A percentile compares a stretch with the other conserved stretches of the same genome.
Conservation (phyloP, 2,797 vertebrate genomes). For the Mormyrops boulengeri region DNA sequence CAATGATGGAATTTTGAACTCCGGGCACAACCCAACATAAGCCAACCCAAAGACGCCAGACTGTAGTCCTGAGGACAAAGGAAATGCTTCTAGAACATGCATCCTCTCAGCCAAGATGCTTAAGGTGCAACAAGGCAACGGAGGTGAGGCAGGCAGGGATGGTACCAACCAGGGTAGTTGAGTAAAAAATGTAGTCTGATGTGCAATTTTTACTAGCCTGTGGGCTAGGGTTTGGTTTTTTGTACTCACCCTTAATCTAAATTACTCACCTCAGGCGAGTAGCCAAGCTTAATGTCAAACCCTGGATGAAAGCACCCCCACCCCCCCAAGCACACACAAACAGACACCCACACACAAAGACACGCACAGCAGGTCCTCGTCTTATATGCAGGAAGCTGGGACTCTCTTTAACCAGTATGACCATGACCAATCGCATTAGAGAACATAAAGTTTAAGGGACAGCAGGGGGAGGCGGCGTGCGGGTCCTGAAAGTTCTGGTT, state of each 20-base stretch:
- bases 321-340: not conserved
- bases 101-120: not conserved
- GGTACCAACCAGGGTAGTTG: not conserved
- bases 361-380: not conserved
- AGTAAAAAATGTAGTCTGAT: not conserved
- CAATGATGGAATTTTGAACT: not conserved
- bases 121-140: not conserved
- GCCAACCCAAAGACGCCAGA: not conserved
- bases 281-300: not conserved
- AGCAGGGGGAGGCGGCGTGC: not conserved
- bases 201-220: not conserved
- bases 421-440: not conserved
- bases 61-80: not conserved
- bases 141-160: not conserved
- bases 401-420: not conserved
- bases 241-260: not conserved
- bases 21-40: not conserved
- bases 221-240: not conserved
- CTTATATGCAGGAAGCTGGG: not conserved
- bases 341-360: not conserved
- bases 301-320: not conserved
- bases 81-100: not conserved
- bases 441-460: not conserved
- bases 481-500: not conserved
- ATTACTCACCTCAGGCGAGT: not conserved